phyloP scores from a whole-genome alignment of 2,113 vertebrate species.

The Isichthys henryi region DNA sequence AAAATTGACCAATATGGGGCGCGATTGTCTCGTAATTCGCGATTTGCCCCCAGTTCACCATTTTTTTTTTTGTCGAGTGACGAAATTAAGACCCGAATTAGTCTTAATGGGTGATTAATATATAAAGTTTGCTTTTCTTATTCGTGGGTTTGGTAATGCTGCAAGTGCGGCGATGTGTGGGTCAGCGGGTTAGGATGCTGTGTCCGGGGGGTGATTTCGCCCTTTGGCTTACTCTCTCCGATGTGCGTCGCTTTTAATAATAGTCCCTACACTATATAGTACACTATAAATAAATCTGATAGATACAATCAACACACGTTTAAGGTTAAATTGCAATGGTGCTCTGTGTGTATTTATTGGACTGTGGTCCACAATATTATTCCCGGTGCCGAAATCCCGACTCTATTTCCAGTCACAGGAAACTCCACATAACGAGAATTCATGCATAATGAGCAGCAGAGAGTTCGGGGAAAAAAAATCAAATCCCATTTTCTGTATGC shows the following conservation, averaged over 20 bases:
- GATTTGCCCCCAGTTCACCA: background rate
- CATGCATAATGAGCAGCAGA: slow-evolving; percentile 34
- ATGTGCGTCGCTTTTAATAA: background rate
- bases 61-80: background rate
- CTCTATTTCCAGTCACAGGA: slow-evolving; percentile 31
- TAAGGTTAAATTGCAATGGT: background rate
- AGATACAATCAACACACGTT: background rate
- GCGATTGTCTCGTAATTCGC: background rate
- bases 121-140: slow-evolving; percentile 51
- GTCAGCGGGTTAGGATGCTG: background rate
- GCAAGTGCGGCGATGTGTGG: slow-evolving; percentile 42
- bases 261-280: too few species aligned
- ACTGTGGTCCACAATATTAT: background rate
- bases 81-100: background rate
- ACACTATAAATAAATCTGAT: background rate
- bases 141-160: slow-evolving; percentile 46
- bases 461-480: slow-evolving; percentile 22
- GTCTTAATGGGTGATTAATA: slow-evolving; percentile 48
- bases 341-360: background rate
- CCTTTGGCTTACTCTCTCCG: background rate
- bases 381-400: background rate
- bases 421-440: slow-evolving; percentile 31
- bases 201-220: background rate
- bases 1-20: background rate
- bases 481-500: slow-evolving; percentile 12